Evolutionary conservation across 2,113 vertebrate species (phyloP), one percentile per base, ranked within the genome.

Genomic region (Hirundichthys speculiger): DNA sequence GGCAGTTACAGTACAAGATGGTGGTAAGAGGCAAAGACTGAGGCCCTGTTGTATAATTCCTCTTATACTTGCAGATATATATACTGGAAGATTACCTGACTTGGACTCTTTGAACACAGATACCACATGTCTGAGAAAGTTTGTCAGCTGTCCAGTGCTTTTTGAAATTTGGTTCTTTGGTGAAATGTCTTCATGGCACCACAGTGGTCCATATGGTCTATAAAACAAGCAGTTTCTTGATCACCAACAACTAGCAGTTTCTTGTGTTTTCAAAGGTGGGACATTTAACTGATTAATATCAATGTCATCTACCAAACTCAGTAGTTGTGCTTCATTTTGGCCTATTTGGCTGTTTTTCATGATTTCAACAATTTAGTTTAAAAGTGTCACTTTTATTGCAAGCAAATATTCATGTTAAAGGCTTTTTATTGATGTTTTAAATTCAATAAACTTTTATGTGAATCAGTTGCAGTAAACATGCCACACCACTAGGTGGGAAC

Each of bases 141-240:
- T 96, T 3, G 94, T 94, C 67, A 99, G 94, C 74, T 99, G 96
- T 21, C 94, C 96, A 0, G 95, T 94, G 72, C 98, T 99, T 91
- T 96, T 96, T 19, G 95, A 96, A 75, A 95, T 94, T 75, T 94
- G 95, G 80, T 98, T 99, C 90, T 98, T 99, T 65, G 96, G 95
- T 19, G 96, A 98, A 90, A 98, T 98, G 86, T 99, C 98, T 90
- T 99, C 96, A 54, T 99, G 96, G 90, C 94, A 96, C 98, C 98
- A 99, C 62, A 99, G 94, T 1, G 98, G 95, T 79, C 96, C 97
- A 78, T 94, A 95, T 2, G 93, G 91, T 90, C 96, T 98, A 72
- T 34, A 93, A 91, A 82, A 85, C 45, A 66, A 88, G 21, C 4
- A 18, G 15, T 19, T n/a, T 21, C 0, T 11, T 30, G 7, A 18